These are phyloP conservation scores for Hydrotaea diabolus DNA, from an alignment of 2,888 invertebrate genomes.

Conservation along the genomic window DNA sequence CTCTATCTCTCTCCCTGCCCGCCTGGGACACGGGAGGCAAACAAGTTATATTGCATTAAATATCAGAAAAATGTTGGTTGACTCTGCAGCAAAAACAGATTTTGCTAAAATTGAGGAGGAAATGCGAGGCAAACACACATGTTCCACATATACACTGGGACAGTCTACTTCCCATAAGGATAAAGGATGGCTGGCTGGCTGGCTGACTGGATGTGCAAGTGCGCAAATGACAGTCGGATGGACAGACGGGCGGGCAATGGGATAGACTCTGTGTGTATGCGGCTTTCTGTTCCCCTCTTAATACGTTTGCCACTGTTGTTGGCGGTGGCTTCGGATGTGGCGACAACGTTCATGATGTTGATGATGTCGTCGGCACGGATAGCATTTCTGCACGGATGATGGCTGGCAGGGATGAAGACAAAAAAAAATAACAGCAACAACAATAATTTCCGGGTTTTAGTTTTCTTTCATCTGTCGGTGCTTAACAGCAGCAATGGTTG, in stretches of 20 bases:
- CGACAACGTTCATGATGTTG: not conserved
- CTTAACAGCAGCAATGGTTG: not conserved
- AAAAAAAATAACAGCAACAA: conserved; percentile 5
- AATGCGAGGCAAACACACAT: not conserved
- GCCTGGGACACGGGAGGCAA: too few relatives aligned
- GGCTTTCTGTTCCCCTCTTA: not conserved
- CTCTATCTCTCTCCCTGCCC: too few relatives aligned
- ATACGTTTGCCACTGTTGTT: not conserved
- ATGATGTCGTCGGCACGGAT: conserved; percentile 7
- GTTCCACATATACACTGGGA: not conserved
- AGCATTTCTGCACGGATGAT: conserved; percentile 11
- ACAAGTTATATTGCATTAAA: conserved; percentile 54
- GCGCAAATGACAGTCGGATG: not conserved
- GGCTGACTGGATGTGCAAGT: not conserved
- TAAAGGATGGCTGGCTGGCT: not conserved
- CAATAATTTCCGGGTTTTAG: conserved; percentile 61
- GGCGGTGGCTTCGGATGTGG: not conserved
- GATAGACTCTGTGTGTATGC: conserved; percentile 40
- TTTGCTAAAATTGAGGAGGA: not conserved
- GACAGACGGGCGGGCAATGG: too few relatives aligned
- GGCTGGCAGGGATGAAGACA: conserved; percentile 8
- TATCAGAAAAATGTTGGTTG: not conserved
- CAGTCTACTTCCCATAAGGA: not conserved
- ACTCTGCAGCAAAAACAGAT: not conserved
- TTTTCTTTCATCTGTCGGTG: not conserved